These are phyloP conservation scores for Mustelus asterias DNA, from an alignment of 2,113 vertebrate genomes.

Conservation along the genomic window DNA sequence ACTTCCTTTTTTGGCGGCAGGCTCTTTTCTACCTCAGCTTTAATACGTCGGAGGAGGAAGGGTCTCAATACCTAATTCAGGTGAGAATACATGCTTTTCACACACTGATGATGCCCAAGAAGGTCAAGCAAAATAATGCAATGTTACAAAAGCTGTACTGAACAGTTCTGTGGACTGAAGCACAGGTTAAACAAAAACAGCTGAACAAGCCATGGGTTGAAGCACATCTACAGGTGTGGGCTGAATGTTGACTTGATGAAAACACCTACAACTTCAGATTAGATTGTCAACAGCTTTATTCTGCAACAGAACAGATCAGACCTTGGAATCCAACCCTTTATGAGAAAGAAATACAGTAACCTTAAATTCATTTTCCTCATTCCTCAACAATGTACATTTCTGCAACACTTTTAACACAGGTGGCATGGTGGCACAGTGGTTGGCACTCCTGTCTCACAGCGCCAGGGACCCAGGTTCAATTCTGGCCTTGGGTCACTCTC, in stretches of 20 bases:
- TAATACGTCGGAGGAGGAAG: constrained; percentile 92
- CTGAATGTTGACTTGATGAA: not conserved
- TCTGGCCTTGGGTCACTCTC: no score
- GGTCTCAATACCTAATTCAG: constrained; percentile 77
- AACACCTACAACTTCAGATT: not conserved
- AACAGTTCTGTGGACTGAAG: not conserved
- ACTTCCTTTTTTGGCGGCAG: constrained; percentile 94
- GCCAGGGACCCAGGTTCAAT: no score
- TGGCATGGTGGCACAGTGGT: no score
- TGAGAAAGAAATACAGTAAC: not conserved
- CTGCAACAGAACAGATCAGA: not conserved
- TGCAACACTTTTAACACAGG: not conserved
- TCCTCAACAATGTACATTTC: not conserved
- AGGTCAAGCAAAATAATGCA: not conserved
- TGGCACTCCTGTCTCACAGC: no score
- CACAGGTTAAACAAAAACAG: not conserved
- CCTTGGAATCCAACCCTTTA: not conserved
- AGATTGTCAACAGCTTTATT: not conserved
- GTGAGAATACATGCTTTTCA: constrained; percentile 6
- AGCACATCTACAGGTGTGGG: not conserved
- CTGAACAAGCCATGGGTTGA: not conserved
- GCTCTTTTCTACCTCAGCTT: constrained; percentile 95
- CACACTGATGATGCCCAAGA: not conserved
- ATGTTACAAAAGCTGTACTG: not conserved
- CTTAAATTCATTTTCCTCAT: not conserved